Conservation (phyloP, 1,140 invertebrate species). For the Diprion similis region DNA sequence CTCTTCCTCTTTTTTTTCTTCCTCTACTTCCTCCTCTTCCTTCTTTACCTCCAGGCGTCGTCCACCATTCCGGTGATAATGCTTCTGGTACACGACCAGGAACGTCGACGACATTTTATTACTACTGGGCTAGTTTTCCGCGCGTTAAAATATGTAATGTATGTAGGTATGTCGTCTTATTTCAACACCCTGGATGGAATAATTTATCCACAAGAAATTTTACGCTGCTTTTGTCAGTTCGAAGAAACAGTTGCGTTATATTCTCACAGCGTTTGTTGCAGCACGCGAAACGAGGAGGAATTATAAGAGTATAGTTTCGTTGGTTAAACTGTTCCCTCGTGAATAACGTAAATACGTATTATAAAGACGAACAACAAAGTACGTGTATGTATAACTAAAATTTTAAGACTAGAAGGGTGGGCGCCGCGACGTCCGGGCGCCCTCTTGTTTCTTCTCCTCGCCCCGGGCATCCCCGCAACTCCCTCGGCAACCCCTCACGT, state of each 20-base stretch:
- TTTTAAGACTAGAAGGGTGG: slow-evolving; percentile 27
- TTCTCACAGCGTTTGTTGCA: neutral
- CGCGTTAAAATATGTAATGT: no score
- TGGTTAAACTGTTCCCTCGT: neutral
- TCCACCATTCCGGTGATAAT: slow-evolving; percentile 53
- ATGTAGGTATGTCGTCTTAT: no score
- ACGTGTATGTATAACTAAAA: slow-evolving; percentile 34
- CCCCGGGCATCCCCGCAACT: neutral
- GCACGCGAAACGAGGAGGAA: neutral
- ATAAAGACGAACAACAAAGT: slow-evolving; percentile 41
- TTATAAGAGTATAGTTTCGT: no score
- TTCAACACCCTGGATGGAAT: no score
- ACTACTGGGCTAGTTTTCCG: no score
- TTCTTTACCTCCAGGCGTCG: slow-evolving; percentile 29
- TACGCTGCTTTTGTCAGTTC: no score
- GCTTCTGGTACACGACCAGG: slow-evolving; percentile 25
- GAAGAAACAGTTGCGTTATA: no score
- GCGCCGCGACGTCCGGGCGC: slow-evolving; percentile 52
- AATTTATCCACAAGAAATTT: no score
- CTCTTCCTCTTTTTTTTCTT: slow-evolving; percentile 24
- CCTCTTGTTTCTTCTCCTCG: slow-evolving; percentile 21
- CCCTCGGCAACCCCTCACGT: slow-evolving; percentile 24
- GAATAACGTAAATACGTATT: slow-evolving; percentile 15
- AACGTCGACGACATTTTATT: neutral
- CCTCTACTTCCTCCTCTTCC: slow-evolving; percentile 33